phyloP scores from a whole-genome alignment of 2,113 vertebrate genomes.

The Microcebus griseorufus region DNA sequence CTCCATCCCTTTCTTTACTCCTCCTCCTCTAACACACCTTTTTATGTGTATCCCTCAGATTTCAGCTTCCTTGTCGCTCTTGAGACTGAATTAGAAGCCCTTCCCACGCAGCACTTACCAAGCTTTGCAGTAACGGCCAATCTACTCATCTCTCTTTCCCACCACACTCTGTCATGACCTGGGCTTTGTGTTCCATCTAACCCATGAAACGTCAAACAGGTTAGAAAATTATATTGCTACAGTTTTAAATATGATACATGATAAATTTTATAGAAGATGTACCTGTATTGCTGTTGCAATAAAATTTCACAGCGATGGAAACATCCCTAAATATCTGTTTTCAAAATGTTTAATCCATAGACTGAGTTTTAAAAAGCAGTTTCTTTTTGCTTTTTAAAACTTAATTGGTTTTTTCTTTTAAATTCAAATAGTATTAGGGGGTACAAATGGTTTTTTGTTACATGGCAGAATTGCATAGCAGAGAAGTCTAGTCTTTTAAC shows the following conservation, averaged over 20 bases:
- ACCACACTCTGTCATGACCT: background rate
- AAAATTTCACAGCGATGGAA: background rate
- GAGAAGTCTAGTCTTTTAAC: too few relatives aligned
- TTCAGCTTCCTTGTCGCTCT: background rate
- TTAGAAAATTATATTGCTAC: background rate
- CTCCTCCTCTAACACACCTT: background rate
- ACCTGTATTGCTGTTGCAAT: background rate
- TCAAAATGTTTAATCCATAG: background rate
- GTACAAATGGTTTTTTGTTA: too few relatives aligned
- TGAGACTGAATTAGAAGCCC: background rate
- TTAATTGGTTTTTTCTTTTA: too few relatives aligned
- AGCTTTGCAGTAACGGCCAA: accelerated
- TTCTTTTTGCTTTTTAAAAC: background rate
- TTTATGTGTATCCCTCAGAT: background rate
- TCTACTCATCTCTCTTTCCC: background rate
- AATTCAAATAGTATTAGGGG: too few relatives aligned
- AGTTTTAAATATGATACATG: background rate
- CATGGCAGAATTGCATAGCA: too few relatives aligned
- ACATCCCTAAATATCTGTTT: background rate
- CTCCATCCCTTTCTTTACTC: background rate
- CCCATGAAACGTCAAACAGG: background rate
- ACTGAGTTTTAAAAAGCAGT: background rate
- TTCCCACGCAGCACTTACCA: background rate
- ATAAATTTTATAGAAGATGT: background rate
- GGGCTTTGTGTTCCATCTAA: background rate